Percentiles rank a stretch among this genome's conserved stretches.
These are phyloP conservation scores for Acanthosepion pharaonis DNA, from an alignment of 2,888 invertebrate species.

Conservation along the genomic window DNA sequence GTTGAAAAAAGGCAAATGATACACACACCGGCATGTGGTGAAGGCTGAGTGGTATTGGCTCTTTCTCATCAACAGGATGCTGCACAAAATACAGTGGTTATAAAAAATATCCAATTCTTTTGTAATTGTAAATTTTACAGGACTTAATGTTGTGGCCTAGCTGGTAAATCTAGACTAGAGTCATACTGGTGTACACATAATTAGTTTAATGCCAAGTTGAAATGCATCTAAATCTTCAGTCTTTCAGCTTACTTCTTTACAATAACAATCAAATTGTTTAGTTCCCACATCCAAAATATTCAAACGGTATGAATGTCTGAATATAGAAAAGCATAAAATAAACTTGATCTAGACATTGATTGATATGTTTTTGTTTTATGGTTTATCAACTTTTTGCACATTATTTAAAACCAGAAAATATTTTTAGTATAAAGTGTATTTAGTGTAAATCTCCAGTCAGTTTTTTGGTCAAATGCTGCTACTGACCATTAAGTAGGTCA, in stretches of 20 bases:
- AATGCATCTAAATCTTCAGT: background rate
- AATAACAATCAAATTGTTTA: background rate
- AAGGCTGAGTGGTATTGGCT: constrained; percentile 90
- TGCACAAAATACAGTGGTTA: constrained; percentile 55
- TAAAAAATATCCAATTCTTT: background rate
- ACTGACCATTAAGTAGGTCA: too few species aligned
- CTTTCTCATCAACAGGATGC: constrained; percentile 87
- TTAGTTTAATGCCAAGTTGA: background rate
- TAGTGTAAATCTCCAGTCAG: too few species aligned
- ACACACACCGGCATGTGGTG: constrained; percentile 94
- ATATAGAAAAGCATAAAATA: too few species aligned
- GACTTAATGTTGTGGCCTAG: background rate
- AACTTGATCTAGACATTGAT: too few species aligned
- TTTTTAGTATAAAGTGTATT: too few species aligned
- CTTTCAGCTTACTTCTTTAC: background rate
- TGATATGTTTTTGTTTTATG: too few species aligned
- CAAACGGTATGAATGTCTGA: too few species aligned
- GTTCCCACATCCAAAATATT: background rate
- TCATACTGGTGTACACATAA: background rate
- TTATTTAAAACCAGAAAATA: too few species aligned
- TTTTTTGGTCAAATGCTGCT: too few species aligned
- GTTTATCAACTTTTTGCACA: too few species aligned
- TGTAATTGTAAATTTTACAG: background rate
- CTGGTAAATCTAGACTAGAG: background rate
- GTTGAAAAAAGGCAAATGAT: constrained; percentile 86